These are phyloP conservation scores for Percopsis omiscomaycus DNA, from an alignment of 2,797 vertebrate genomes.

Conservation along the genomic window DNA sequence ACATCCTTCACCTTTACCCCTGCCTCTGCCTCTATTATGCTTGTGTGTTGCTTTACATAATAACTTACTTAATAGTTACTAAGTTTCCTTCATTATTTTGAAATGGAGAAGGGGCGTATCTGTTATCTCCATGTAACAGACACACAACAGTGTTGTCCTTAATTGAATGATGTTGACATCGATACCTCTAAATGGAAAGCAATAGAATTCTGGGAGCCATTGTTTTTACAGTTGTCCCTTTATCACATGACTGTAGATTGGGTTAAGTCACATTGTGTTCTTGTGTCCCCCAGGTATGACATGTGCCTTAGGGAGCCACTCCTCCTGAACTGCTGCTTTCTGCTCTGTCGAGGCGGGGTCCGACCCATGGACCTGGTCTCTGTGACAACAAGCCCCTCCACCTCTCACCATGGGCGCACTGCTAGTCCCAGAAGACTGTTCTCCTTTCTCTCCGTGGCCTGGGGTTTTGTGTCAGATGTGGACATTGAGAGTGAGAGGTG, in stretches of 20 bases:
- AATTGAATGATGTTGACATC: constrained; percentile 1
- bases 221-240: constrained; percentile 12
- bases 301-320: constrained; percentile 88
- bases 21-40: no score
- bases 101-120: no score
- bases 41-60: no score
- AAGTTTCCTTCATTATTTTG: no score
- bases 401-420: constrained; percentile 66
- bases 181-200: background rate
- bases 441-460: constrained; percentile 92
- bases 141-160: no score
- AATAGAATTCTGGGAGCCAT: background rate
- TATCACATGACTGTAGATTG: constrained; percentile 17
- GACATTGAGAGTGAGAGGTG: constrained; percentile 93
- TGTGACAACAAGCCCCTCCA: constrained; percentile 81
- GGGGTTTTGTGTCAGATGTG: constrained; percentile 93
- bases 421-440: constrained; percentile 78
- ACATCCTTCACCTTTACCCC: background rate
- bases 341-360: constrained; percentile 86
- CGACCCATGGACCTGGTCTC: constrained; percentile 89
- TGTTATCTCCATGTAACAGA: no score
- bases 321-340: constrained; percentile 88
- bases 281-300: constrained; percentile 78
- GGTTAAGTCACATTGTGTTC: constrained; percentile 10
- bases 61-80: no score